Conservation (phyloP, 2,113 vertebrate genomes). For the Sinocyclocheilus rhinocerous region DNA sequence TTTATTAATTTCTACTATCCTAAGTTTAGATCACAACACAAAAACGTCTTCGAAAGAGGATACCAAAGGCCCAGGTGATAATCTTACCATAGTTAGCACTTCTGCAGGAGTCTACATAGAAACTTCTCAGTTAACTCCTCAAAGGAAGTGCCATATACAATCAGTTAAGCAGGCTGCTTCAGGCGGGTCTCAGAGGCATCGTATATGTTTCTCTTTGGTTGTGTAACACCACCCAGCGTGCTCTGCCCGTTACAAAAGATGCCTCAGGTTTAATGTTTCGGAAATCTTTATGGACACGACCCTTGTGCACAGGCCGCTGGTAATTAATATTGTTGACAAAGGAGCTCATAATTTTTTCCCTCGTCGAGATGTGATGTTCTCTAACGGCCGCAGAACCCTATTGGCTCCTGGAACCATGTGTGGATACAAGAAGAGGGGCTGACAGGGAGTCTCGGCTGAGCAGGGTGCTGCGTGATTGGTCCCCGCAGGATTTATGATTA, state of each 20-base stretch:
- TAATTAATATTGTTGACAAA: constrained; percentile 63
- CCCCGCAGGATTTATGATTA: constrained; percentile 65
- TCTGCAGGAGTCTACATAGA: constrained; percentile 50
- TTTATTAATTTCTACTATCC: neutral
- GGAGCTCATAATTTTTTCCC: constrained; percentile 43
- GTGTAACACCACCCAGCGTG: constrained; percentile 62
- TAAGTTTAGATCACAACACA: neutral
- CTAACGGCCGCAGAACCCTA: constrained; percentile 2
- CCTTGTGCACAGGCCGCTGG: constrained; percentile 43
- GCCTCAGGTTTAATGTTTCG: constrained; percentile 74
- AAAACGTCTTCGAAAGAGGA: constrained; percentile 5
- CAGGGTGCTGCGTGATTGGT: constrained; percentile 55
- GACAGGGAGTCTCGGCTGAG: constrained; percentile 51
- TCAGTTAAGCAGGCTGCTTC: constrained; percentile 61
- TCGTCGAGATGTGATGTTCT: constrained; percentile 28
- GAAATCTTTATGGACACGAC: constrained; percentile 64
- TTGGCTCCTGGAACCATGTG: constrained; percentile 39
- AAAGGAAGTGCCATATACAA: constrained; percentile 63
- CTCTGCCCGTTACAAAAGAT: constrained; percentile 67
- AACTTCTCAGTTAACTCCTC: constrained; percentile 57
- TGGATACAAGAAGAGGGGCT: constrained; percentile 52
- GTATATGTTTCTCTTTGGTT: constrained; percentile 72
- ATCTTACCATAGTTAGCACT: constrained; percentile 42
- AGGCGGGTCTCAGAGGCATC: constrained; percentile 65
- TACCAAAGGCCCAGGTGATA: constrained; percentile 21